Evolutionary conservation across 2,888 invertebrate species (phyloP).

Genomic region (Stegophylla sp.): DNA sequence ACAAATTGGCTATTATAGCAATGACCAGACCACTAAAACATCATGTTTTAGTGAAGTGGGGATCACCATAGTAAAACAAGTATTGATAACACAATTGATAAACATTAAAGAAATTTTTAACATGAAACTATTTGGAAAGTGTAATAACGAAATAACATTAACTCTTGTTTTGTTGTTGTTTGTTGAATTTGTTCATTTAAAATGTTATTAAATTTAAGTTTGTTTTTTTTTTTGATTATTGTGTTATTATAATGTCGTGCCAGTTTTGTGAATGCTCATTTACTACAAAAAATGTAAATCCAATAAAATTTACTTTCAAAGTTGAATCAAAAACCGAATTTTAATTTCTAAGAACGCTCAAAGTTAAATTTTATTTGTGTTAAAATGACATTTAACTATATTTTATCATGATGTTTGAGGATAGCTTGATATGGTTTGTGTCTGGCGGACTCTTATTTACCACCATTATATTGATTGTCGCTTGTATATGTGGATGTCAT

Average conservation of each 20-base stretch:
- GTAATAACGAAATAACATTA: neutral
- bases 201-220: neutral
- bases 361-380: constrained; percentile 1
- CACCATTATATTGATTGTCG: constrained; percentile 65
- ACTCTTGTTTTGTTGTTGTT: neutral
- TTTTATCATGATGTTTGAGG: constrained; percentile 37
- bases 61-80: constrained; percentile 9
- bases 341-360: neutral
- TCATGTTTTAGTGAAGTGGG: neutral
- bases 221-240: constrained; percentile 1
- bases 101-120: constrained; percentile 34
- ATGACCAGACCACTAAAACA: too few relatives aligned
- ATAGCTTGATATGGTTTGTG: constrained; percentile 48
- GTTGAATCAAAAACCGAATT: constrained; percentile 29
- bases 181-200: neutral
- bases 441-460: constrained; percentile 55
- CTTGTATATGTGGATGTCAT: constrained; percentile 78
- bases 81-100: constrained; percentile 47
- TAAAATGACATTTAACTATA: constrained; percentile 36
- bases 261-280: constrained; percentile 1
- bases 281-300: neutral
- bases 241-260: constrained; percentile 25
- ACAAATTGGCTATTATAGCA: neutral
- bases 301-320: constrained; percentile 10
- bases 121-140: constrained; percentile 46